Evolutionary conservation across 1,140 invertebrate species (phyloP), one percentile per base, ranked within the genome.

Genomic region (Drosophila kurseongensis): DNA sequence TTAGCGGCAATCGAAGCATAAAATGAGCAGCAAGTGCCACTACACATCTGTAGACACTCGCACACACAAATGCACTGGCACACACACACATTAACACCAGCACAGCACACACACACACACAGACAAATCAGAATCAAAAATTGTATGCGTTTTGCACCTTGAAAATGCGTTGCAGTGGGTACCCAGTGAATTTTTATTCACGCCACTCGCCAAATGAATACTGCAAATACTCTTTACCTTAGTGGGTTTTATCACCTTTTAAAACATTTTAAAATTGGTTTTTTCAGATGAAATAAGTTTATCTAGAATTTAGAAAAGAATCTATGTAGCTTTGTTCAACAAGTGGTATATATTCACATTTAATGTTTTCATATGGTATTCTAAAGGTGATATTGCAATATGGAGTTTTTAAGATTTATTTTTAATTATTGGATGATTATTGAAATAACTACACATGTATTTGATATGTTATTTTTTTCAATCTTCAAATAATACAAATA

Each of bases 21-120:
- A 90, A 89, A 89, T 89, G 84, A 89, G 84, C 84, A 90, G 84
- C 85, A 84, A 89, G 85, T 89, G 84, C 77, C 85, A 89, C 84
- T 89, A 80, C 80, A 89, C 63, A 75, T 68, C 50, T 69, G 69
- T 52, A 79, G 45, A 56, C 45, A 45, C 65, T 71, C 47, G 66
- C 23, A 36, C 66, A 51, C 41, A 54, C 44, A 45, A 62, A 45
- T 51, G 48, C 29, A 5, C 4, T 4, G 6, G 23, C n/a, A 62
- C 52, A 40, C 35, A 48, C 38, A 38, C 66, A 50, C 55, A 18
- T 40, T 1, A 6, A 32, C 29, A 7, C 29, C 29, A 32, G 29
- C 29, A 32, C 52, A 18, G 0, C 18, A 44, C 32, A 41, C 40
- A 38, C 35, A 40, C 35, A 40, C 42, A 45, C 38, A 18, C 29